Base-by-base conservation (phyloP, 2,113 vertebrate genomes). In the Ochotona princeps region DNA sequence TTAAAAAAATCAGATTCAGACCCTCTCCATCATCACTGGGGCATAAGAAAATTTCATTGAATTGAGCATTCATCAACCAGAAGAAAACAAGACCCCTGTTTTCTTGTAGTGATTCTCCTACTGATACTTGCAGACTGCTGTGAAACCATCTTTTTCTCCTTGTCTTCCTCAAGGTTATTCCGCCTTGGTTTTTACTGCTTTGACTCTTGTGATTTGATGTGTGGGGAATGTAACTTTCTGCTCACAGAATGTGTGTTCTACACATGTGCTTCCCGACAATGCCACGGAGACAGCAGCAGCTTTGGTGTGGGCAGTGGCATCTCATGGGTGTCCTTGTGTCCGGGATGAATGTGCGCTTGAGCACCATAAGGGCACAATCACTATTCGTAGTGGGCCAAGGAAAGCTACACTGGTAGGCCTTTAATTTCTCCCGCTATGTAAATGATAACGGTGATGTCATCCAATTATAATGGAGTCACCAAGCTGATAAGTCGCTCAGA, bases 131-230 rank as follows among this genome's bases (percentile, higher is more conserved):
- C 30, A 89, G 79, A 49, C 75, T 89, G 92, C 91, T n/a, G 92
- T 25, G 66, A 91, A 66, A 82, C 87, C 57, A 95, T 75, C 0
- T 2, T 92, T 97, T 89, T 96, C 95, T 95, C 90, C 87, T 92
- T 80, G 73, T 92, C 81, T 95, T 95, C 84, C 92, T 66, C 9
- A 93, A 96, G 79, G 78, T 97, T 96, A 95, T 95, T 94, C n/a
- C 82, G 69, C 23, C 35, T 87, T 95, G 93, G 95, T 94, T 83
- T 95, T 83, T 70, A 93, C 84, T 93, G 54, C 60, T 96, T 95
- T 61, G 94, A 84, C 86, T 96, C 87, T 63, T 95, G 96, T 94
- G 97, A 87, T 89, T 96, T 89, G 93, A 76, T 93, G 83, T 96
- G 86, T 6, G 6, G 38, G 38, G 38, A 44, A 44, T 44, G 38